These are phyloP conservation scores for Aradus depressus DNA, from an alignment of 2,888 invertebrate genomes.

Conservation along the genomic window DNA sequence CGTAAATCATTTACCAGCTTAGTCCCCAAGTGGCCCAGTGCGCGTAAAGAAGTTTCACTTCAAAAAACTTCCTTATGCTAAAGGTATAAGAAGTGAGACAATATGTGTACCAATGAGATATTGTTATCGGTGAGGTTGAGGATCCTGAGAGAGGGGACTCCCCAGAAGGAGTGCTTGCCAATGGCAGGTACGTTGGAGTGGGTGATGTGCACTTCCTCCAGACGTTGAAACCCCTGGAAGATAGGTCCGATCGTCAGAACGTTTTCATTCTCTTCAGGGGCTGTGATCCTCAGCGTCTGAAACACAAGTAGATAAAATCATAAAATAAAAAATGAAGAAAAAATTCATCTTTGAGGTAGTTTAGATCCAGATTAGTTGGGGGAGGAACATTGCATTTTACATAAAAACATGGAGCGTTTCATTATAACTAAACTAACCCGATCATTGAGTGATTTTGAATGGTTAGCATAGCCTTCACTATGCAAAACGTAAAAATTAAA, in stretches of 20 bases:
- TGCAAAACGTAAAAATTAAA: too few relatives aligned
- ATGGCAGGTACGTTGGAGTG: slow-evolving; percentile 65
- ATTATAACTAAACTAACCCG: too few relatives aligned
- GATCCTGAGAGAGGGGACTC: slow-evolving; percentile 46
- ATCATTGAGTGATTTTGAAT: too few relatives aligned
- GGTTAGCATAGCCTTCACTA: too few relatives aligned
- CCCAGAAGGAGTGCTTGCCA: slow-evolving; percentile 71
- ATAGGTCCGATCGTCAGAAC: slow-evolving; percentile 37
- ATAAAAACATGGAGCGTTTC: too few relatives aligned
- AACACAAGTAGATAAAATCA: not conserved
- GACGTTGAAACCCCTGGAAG: slow-evolving; percentile 38
- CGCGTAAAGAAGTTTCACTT: too few relatives aligned
- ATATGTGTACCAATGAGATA: slow-evolving; percentile 49
- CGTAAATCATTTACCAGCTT: too few relatives aligned
- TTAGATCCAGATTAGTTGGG: too few relatives aligned
- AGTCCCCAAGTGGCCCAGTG: too few relatives aligned
- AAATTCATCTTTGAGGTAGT: not conserved
- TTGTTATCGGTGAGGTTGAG: slow-evolving; percentile 64
- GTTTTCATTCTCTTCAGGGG: slow-evolving; percentile 35
- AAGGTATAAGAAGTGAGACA: too few relatives aligned
- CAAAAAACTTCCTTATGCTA: too few relatives aligned
- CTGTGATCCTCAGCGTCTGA: slow-evolving; percentile 36
- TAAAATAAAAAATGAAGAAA: not conserved
- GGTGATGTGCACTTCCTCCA: slow-evolving; percentile 60
- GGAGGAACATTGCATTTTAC: too few relatives aligned